Conservation (phyloP, 2,888 invertebrate genomes). For the Troides helena region DNA sequence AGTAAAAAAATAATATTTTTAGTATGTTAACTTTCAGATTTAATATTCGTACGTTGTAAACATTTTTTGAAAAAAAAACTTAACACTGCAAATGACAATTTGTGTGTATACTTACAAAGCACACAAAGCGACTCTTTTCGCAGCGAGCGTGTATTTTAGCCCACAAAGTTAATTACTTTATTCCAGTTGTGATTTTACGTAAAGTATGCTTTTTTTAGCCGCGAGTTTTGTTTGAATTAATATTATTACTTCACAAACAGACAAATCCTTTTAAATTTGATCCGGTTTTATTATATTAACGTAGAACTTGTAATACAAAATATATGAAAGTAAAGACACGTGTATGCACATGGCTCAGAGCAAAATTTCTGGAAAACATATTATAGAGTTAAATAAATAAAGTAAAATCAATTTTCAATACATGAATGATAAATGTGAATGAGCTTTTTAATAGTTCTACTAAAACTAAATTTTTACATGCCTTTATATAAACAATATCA, state of each 20-base stretch:
- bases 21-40: neutral
- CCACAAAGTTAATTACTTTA: constrained; percentile 28
- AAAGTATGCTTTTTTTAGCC: constrained; percentile 6
- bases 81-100: constrained; percentile 23
- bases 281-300: neutral
- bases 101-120: constrained; percentile 8
- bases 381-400: no score
- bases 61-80: neutral
- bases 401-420: no score
- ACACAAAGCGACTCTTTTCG: constrained; percentile 24
- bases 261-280: neutral
- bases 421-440: no score
- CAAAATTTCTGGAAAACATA: no score
- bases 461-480: no score
- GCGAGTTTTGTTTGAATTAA: constrained; percentile 13
- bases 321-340: neutral
- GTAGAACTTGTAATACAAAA: neutral
- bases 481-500: no score
- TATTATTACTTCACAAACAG: neutral
- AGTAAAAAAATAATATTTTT: neutral
- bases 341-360: no score
- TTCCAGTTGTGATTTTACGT: constrained; percentile 15
- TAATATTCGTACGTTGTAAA: neutral
- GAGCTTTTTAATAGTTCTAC: no score
- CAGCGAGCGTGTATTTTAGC: constrained; percentile 22